These are phyloP conservation scores for Meriones unguiculatus DNA, from an alignment of 2,113 vertebrate genomes.

Conservation along the genomic window DNA sequence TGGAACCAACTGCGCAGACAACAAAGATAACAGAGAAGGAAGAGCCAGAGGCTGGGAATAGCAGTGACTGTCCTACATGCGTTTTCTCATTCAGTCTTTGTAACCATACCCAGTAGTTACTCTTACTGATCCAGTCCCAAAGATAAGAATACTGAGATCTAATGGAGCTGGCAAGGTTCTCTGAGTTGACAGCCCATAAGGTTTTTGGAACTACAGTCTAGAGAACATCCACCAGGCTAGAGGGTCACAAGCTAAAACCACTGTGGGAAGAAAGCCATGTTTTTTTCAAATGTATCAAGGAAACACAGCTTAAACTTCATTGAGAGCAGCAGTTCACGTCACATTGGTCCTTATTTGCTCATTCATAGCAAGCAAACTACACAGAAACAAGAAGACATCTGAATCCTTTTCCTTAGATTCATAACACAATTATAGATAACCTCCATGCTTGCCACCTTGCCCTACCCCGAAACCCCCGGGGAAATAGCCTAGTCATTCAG, in stretches of 20 bases:
- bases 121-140: not conserved
- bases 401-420: not conserved
- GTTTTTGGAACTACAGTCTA: not conserved
- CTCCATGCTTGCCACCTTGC: not conserved
- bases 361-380: not conserved
- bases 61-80: not conserved
- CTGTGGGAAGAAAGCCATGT: not conserved
- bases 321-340: not conserved
- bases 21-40: not conserved
- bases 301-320: not conserved
- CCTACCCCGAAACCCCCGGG: too few species aligned
- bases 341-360: not conserved
- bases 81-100: not conserved
- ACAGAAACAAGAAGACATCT: not conserved
- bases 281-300: not conserved
- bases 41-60: too few species aligned
- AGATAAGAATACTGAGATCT: not conserved
- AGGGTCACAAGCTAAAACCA: not conserved
- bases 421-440: not conserved
- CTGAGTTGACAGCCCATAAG: not conserved
- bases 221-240: too few species aligned
- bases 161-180: not conserved
- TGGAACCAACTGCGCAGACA: not conserved
- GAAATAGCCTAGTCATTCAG: not conserved
- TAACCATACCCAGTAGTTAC: not conserved